These are phyloP conservation scores for Marronus borbonicus DNA, from an alignment of 2,888 invertebrate species.

Conservation along the genomic window DNA sequence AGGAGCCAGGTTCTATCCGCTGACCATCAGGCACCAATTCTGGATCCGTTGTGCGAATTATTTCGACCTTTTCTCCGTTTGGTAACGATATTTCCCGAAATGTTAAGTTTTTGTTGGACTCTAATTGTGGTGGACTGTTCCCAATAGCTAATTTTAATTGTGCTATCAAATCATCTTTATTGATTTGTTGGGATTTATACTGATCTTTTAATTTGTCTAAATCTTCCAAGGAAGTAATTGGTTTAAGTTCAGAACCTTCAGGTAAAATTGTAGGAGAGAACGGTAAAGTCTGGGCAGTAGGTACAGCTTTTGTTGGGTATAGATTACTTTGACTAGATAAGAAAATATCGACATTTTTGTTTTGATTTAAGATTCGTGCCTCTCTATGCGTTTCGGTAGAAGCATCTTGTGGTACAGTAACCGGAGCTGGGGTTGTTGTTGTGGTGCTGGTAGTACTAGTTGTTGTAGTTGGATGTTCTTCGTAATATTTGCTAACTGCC, in stretches of 20 bases:
- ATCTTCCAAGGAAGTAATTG: slow-evolving; percentile 67
- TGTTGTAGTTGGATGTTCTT: slow-evolving; percentile 80
- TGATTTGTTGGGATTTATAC: slow-evolving; percentile 73
- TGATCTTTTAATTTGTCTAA: slow-evolving; percentile 66
- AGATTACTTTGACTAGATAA: slow-evolving; percentile 46
- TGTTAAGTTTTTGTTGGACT: slow-evolving; percentile 79
- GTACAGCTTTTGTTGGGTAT: slow-evolving; percentile 45
- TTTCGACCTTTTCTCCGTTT: slow-evolving; percentile 83
- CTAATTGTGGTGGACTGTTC: slow-evolving; percentile 76
- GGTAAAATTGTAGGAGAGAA: slow-evolving; percentile 73
- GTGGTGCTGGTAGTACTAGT: slow-evolving; percentile 74
- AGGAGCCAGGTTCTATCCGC: slow-evolving; percentile 68
- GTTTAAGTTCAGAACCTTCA: slow-evolving; percentile 71
- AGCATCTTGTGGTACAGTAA: slow-evolving; percentile 58
- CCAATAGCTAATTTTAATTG: slow-evolving; percentile 83
- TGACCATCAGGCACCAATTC: slow-evolving; percentile 74
- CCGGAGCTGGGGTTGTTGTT: slow-evolving; percentile 52
- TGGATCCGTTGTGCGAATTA: slow-evolving; percentile 78
- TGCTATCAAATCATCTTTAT: slow-evolving; percentile 82
- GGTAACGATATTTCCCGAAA: slow-evolving; percentile 82
- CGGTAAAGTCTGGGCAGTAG: slow-evolving; percentile 54
- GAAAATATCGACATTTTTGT: slow-evolving; percentile 61
- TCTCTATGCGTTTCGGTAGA: slow-evolving; percentile 57
- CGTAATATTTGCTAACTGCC: slow-evolving; percentile 79
- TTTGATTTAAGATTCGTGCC: slow-evolving; percentile 66